phyloP scores from a whole-genome alignment of 2,113 vertebrate genomes.

The Morone chrysops region DNA sequence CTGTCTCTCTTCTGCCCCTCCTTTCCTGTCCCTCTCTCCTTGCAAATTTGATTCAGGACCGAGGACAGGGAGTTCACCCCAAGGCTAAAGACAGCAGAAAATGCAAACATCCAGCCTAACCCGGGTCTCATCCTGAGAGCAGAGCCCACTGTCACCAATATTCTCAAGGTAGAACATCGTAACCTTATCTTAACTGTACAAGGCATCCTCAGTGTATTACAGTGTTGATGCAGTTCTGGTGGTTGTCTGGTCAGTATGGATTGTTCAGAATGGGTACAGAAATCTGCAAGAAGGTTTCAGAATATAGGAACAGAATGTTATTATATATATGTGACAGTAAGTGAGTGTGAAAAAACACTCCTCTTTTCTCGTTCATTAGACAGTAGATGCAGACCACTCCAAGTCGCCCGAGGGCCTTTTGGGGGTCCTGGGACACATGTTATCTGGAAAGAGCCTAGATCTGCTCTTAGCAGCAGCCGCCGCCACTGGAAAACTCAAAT shows the following conservation, averaged over 20 bases:
- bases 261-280: not conserved
- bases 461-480: constrained; percentile 94
- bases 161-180: constrained; percentile 89
- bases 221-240: not conserved
- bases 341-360: not conserved
- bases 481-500: constrained; percentile 96
- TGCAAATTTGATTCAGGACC: constrained; percentile 79
- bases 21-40: constrained; percentile 11
- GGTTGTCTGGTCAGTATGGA: not conserved
- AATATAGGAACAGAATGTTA: too few relatives aligned
- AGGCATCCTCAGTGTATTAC: not conserved
- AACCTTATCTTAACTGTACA: not conserved
- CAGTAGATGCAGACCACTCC: constrained; percentile 97
- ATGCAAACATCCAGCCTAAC: constrained; percentile 97
- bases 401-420: constrained; percentile 96
- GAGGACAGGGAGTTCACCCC: constrained; percentile 93
- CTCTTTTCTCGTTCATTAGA: constrained; percentile 78
- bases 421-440: constrained; percentile 97
- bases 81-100: constrained; percentile 91
- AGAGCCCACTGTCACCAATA: constrained; percentile 98
- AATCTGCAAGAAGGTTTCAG: too few relatives aligned
- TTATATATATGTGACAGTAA: too few relatives aligned
- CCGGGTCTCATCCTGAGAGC: constrained; percentile 95
- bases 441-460: constrained; percentile 97
- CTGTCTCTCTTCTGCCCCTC: not conserved